Base-by-base conservation (phyloP, 2,888 invertebrate species). In the Lithophane socia region DNA sequence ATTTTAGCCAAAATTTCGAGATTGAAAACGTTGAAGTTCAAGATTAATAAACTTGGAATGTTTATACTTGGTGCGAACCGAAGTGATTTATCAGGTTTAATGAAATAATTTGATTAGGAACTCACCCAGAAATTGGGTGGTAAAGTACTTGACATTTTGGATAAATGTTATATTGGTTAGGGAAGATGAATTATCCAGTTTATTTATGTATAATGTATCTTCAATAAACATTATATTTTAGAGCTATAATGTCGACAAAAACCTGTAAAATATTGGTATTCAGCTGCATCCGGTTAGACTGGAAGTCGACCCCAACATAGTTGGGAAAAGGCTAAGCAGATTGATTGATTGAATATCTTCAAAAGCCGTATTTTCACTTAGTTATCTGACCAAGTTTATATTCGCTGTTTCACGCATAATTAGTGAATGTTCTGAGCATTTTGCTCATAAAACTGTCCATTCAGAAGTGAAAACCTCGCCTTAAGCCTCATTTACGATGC, bases 61-160 rank as follows among this genome's bases (percentile, higher is more conserved):
- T 60, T 81, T 47, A 49, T 63, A 21, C 1, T 70, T 44, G n/a
- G 42, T 37, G 13, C 1, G 18, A n/a, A 52, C 24, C 67, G n/a
- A 52, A 81, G 61, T 70, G 18, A n/a, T 79, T 65, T 42, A 47
- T 42, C n/a, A 58, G 56, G n/a, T 73, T 73, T 67, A 47, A 10
- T 9, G 16, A 73, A 16, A 37, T 66, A 61, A 73, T 79, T 73
- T 66, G 16, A 49, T 63, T 42, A 54, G 9, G 24, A 65, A n/a
- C 24, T 58, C 3, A 7, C 69, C 64, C 1, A 54, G 13, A 37
- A 69, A 67, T 69, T 61, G n/a, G 1, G 1, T 47, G 56, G 12
- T 13, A 21, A 24, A 24, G 3, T 16, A 49, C n/a, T 83, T 78
- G 24, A 56, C 16, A 73, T 72, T 73, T 73, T 65, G 16, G 13